Percentiles rank a stretch among this genome's conserved stretches.
Conservation (phyloP, 2,888 invertebrate genomes). For the Campopleginae sp. region DNA sequence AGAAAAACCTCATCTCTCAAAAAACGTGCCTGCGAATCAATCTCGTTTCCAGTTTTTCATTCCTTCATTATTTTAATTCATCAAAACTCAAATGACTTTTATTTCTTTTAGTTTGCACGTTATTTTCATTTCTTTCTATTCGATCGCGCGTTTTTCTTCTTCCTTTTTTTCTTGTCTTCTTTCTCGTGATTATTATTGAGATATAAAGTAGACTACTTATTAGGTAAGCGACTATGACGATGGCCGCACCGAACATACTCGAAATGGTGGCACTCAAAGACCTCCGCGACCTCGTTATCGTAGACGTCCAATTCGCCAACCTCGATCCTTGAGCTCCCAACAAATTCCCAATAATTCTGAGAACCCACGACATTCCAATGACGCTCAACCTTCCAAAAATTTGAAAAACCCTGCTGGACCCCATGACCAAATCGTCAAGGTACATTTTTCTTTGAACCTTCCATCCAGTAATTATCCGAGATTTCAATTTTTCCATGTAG, state of each 20-base stretch:
- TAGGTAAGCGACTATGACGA: slow-evolving; percentile 81
- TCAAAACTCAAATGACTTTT: neutral
- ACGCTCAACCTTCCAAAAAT: slow-evolving; percentile 63
- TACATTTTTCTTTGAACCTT: slow-evolving; percentile 55
- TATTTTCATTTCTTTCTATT: neutral
- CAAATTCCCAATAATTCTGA: slow-evolving; percentile 72
- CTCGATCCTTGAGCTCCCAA: slow-evolving; percentile 72
- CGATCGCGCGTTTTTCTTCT: neutral
- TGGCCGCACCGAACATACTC: slow-evolving; percentile 83
- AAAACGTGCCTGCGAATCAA: neutral
- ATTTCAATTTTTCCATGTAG: neutral
- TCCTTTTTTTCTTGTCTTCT: neutral
- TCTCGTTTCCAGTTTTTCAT: neutral
- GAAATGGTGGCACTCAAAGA: slow-evolving; percentile 82
- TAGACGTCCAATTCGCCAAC: slow-evolving; percentile 81
- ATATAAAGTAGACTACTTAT: slow-evolving; percentile 37
- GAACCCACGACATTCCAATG: slow-evolving; percentile 64
- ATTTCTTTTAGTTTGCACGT: slow-evolving; percentile 1
- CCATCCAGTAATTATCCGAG: neutral
- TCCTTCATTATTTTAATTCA: neutral
- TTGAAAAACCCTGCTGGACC: slow-evolving; percentile 67
- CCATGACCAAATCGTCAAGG: slow-evolving; percentile 71
- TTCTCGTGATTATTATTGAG: neutral
- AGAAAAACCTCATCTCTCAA: neutral
- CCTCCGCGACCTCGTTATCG: slow-evolving; percentile 84